These are phyloP conservation scores for Scrobipalpa atriplicella DNA, from an alignment of 2,888 invertebrate species.

Conservation along the genomic window DNA sequence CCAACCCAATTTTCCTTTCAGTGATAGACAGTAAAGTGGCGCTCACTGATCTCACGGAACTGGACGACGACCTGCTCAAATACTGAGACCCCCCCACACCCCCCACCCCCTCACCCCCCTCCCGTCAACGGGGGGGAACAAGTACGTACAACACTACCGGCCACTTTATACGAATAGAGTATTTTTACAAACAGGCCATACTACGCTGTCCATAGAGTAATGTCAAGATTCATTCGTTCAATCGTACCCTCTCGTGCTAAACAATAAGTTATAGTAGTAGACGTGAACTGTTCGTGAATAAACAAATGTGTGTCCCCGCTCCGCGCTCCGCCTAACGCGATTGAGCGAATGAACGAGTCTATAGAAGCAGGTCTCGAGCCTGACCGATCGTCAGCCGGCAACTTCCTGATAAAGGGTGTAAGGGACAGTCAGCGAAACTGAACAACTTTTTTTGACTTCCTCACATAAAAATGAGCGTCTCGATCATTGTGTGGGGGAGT, in stretches of 20 bases:
- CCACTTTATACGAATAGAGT: slow-evolving; percentile 31
- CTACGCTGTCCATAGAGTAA: background rate
- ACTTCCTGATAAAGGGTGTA: background rate
- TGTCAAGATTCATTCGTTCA: slow-evolving; percentile 13
- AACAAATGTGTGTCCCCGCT: background rate
- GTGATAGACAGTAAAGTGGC: slow-evolving; percentile 79
- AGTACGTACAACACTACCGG: slow-evolving; percentile 14
- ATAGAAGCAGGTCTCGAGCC: background rate
- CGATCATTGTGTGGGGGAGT: too few species aligned
- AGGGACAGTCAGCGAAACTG: too few species aligned
- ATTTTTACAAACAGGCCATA: slow-evolving; percentile 37
- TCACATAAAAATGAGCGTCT: too few species aligned
- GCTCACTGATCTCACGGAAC: slow-evolving; percentile 69
- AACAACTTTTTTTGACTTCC: too few species aligned
- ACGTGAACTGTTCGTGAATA: background rate
- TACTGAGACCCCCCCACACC: slow-evolving; percentile 54
- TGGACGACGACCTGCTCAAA: slow-evolving; percentile 71
- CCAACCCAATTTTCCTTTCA: slow-evolving; percentile 45
- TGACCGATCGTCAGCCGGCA: background rate
- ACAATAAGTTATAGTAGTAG: background rate
- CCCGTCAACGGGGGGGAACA: too few species aligned
- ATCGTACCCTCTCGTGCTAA: slow-evolving; percentile 6
- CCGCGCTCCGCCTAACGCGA: slow-evolving; percentile 14
- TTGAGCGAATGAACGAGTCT: background rate
- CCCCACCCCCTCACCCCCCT: background rate